These are phyloP conservation scores for Pseudochirops cupreus DNA, from an alignment of 2,797 vertebrate species.

Conservation along the genomic window DNA sequence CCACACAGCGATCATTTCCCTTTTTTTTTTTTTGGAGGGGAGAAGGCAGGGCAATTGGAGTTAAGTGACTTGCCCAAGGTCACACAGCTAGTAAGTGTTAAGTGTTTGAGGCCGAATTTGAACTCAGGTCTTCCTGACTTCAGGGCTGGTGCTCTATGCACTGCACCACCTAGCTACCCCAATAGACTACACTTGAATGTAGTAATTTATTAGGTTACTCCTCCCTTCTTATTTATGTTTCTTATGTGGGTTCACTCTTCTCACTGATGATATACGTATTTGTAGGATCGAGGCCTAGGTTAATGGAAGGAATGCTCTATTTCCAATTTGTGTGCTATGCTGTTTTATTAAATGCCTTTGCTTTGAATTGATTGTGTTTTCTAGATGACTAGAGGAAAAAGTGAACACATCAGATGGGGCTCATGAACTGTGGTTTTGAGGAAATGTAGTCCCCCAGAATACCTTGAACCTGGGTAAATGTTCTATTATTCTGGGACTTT, in stretches of 20 bases:
- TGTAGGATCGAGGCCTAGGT: background rate
- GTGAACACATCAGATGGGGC: background rate
- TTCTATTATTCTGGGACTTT: background rate
- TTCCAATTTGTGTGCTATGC: background rate
- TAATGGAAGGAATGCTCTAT: background rate
- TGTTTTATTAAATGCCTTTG: background rate
- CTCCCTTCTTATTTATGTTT: too few species aligned
- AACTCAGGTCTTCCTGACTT: too few species aligned
- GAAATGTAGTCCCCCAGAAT: background rate
- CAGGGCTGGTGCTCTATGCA: too few species aligned
- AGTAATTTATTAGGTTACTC: too few species aligned
- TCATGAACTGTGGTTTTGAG: background rate
- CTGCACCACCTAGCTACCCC: too few species aligned
- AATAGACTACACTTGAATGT: too few species aligned
- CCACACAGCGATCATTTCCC: background rate
- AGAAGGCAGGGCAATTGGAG: too few species aligned
- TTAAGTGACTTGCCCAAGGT: too few species aligned
- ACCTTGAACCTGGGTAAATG: background rate
- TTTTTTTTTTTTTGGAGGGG: background rate
- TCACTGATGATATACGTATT: background rate
- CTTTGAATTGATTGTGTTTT: background rate
- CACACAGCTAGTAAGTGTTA: too few species aligned
- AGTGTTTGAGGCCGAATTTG: too few species aligned
- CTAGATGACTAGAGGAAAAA: background rate
- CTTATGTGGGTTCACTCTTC: background rate